phyloP scores from a whole-genome alignment of 1,140 invertebrate genomes.

The Drosophila cardini region DNA sequence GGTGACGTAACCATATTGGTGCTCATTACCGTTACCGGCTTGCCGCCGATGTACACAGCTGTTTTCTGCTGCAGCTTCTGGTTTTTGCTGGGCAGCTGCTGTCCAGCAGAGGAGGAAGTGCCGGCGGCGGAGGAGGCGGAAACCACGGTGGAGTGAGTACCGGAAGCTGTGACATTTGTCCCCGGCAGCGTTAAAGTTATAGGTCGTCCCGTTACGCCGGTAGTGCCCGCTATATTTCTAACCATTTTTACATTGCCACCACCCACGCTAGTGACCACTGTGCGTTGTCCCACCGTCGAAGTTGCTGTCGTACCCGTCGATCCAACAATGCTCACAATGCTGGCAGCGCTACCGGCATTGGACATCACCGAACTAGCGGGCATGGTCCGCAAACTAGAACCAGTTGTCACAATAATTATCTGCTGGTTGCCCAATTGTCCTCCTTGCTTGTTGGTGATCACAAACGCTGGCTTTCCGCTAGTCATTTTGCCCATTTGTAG shows the following conservation, averaged over 20 bases:
- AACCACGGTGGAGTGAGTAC: no score
- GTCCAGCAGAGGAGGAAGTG: no score
- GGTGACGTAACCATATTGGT: slow-evolving; percentile 64
- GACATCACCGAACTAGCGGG: slow-evolving; percentile 85
- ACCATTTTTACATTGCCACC: slow-evolving; percentile 88
- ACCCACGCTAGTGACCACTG: slow-evolving; percentile 72
- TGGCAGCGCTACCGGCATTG: slow-evolving; percentile 87
- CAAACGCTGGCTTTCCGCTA: slow-evolving; percentile 82
- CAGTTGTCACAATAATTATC: slow-evolving; percentile 90
- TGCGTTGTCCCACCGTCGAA: slow-evolving; percentile 75
- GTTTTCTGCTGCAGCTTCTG: slow-evolving; percentile 85
- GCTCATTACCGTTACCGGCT: slow-evolving; percentile 89
- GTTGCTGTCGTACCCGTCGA: slow-evolving; percentile 64
- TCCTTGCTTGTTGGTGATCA: slow-evolving; percentile 83
- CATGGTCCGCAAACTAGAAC: slow-evolving; percentile 87
- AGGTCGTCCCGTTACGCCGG: slow-evolving; percentile 86
- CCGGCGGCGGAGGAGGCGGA: no score
- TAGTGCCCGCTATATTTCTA: slow-evolving; percentile 85
- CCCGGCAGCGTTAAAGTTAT: slow-evolving; percentile 90
- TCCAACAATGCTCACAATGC: slow-evolving; percentile 76
- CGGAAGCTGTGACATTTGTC: neutral
- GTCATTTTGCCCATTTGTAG: slow-evolving; percentile 87
- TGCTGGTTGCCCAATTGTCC: slow-evolving; percentile 87
- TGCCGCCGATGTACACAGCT: slow-evolving; percentile 88
- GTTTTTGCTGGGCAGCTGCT: no score